phyloP scores from a whole-genome alignment of 2,888 invertebrate genomes.

The Carcina quercana region DNA sequence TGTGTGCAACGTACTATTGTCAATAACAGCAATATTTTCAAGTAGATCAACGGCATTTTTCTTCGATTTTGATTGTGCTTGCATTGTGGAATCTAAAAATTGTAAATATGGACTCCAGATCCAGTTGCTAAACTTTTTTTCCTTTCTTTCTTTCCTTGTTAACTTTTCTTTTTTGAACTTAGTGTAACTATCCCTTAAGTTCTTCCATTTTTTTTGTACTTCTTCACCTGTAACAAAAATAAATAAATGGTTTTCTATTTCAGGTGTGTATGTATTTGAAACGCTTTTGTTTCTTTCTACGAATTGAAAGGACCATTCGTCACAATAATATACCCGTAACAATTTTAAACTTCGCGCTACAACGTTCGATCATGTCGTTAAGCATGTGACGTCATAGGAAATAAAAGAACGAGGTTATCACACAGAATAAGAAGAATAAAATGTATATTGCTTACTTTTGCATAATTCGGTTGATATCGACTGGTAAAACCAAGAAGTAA shows the following conservation, averaged over 20 bases:
- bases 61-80: neutral
- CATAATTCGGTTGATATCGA: neutral
- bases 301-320: neutral
- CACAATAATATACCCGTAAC: neutral
- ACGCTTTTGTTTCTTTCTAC: neutral
- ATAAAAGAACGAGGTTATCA: too few relatives aligned
- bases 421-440: too few relatives aligned
- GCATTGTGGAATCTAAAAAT: constrained; percentile 1
- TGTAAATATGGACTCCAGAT: constrained; percentile 2
- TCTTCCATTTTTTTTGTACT: constrained; percentile 4
- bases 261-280: neutral
- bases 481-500: neutral
- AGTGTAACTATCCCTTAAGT: constrained; percentile 4
- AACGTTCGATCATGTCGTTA: too few relatives aligned
- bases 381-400: neutral
- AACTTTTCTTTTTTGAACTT: constrained; percentile 5
- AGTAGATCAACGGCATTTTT: neutral
- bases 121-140: constrained; percentile 4
- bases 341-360: neutral
- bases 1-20: neutral
- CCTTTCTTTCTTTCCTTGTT: neutral
- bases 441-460: too few relatives aligned
- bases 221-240: constrained; percentile 2
- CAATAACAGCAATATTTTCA: neutral
- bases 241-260: neutral